Percentiles rank a stretch among this genome's conserved stretches.
Evolutionary conservation across 2,797 vertebrate genomes (phyloP).

Genomic region (Acrocephalus scirpaceus): DNA sequence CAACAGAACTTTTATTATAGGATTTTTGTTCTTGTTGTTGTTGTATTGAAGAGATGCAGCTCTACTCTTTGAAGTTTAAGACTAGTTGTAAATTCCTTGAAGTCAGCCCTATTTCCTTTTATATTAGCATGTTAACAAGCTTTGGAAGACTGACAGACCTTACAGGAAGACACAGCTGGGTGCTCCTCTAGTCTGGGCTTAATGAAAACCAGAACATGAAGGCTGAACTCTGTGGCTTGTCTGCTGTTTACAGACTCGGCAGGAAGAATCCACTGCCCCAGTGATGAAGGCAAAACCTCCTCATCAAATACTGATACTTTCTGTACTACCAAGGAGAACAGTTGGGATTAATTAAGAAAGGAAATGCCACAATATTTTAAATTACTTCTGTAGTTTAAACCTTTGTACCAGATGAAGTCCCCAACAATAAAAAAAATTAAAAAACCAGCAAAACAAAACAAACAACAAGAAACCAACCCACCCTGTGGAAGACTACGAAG

Average conservation of each 20-base stretch:
- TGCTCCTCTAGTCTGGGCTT: constrained; percentile 74
- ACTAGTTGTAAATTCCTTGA: constrained; percentile 84
- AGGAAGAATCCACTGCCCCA: constrained; percentile 71
- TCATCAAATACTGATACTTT: constrained; percentile 64
- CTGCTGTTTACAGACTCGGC: constrained; percentile 75
- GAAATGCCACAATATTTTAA: constrained; percentile 78
- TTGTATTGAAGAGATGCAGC: constrained; percentile 47
- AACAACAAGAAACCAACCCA: neutral
- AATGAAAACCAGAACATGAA: constrained; percentile 79
- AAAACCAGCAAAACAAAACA: neutral
- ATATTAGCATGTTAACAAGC: constrained; percentile 85
- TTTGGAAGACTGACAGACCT: constrained; percentile 79
- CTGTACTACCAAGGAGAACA: constrained; percentile 67
- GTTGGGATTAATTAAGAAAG: constrained; percentile 82
- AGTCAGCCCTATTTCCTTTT: constrained; percentile 80
- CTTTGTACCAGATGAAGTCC: constrained; percentile 73
- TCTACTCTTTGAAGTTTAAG: constrained; percentile 83
- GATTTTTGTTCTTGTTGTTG: constrained; percentile 37
- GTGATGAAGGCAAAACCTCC: constrained; percentile 66
- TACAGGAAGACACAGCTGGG: constrained; percentile 82
- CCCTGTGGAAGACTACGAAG: constrained; percentile 29
- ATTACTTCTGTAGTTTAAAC: constrained; percentile 73
- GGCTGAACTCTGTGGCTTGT: constrained; percentile 53
- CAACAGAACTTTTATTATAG: constrained; percentile 37
- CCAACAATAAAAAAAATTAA: constrained; percentile 38